These are phyloP conservation scores for Echinometra lucunter DNA, from an alignment of 53 echinoderm and acorn worm species.

Conservation along the genomic window DNA sequence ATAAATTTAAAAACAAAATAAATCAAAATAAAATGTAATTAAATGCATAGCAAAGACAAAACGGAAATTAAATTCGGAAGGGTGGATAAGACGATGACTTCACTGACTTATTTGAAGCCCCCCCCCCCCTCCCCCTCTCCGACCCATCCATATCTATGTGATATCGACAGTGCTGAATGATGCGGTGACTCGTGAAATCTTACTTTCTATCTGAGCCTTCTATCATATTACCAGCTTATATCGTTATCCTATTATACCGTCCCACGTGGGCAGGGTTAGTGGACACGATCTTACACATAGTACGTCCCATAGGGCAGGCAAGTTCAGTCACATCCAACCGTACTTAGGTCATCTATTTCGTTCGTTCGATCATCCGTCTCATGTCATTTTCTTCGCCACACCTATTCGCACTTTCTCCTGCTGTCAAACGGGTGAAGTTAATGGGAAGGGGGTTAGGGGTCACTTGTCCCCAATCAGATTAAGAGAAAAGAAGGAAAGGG, in stretches of 20 bases:
- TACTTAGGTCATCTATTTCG: neutral
- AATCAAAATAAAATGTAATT: no score
- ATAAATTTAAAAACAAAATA: no score
- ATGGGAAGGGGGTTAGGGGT: no score
- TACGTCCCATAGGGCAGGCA: neutral
- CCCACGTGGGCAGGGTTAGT: neutral
- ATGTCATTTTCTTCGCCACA: conserved; percentile 6
- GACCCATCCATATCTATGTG: neutral
- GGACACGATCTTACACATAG: neutral
- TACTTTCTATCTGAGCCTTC: neutral
- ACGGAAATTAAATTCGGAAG: no score
- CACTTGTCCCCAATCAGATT: no score
- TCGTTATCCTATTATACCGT: neutral
- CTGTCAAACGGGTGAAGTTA: neutral
- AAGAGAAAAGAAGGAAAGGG: neutral
- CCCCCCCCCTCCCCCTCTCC: neutral
- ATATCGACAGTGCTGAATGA: neutral
- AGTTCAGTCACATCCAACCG: neutral
- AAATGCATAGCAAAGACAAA: no score
- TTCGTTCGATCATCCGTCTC: neutral
- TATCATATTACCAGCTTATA: conserved; percentile 16
- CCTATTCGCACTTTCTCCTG: neutral
- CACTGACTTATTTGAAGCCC: neutral
- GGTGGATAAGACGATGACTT: neutral
- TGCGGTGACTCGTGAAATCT: neutral